A percentile compares a stretch with the other conserved stretches of the same genome.
These are phyloP conservation scores for Hippocampus barbouri DNA, from an alignment of 2,113 vertebrate genomes.

Conservation along the genomic window DNA sequence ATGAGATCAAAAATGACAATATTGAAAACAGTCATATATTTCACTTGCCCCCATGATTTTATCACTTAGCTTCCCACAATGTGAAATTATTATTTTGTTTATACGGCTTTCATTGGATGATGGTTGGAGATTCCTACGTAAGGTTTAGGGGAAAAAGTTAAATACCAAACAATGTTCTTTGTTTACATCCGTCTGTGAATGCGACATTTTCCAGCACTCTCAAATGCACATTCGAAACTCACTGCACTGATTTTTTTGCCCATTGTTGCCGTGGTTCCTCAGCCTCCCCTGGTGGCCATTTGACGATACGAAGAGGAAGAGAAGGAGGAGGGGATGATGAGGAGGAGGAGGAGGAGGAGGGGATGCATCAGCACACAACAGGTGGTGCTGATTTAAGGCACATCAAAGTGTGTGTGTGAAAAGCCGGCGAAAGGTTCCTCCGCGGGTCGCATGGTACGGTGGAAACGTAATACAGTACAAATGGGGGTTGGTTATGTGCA, in stretches of 20 bases:
- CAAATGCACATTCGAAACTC: background rate
- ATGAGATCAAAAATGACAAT: no score
- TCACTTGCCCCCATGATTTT: no score
- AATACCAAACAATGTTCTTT: background rate
- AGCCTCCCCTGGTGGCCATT: slow-evolving; percentile 42
- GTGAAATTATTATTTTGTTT: background rate
- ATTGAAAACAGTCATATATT: no score
- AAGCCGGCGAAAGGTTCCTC: slow-evolving; percentile 56
- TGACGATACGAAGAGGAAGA: slow-evolving; percentile 18
- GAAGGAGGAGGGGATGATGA: slow-evolving; percentile 12
- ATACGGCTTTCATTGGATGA: background rate
- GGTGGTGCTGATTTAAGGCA: slow-evolving; percentile 74
- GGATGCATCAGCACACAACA: slow-evolving; percentile 66
- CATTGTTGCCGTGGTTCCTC: slow-evolving; percentile 66
- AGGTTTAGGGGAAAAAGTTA: background rate
- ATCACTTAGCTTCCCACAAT: no score
- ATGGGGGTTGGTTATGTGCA: slow-evolving; percentile 5
- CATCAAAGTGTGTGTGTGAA: slow-evolving; percentile 66
- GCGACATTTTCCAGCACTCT: background rate
- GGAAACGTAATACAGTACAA: slow-evolving; percentile 41
- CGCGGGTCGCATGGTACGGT: slow-evolving; percentile 44
- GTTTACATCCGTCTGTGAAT: background rate
- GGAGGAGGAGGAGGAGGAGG: slow-evolving; percentile 28
- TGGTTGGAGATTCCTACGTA: background rate
- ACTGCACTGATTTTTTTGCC: slow-evolving; percentile 43